Conservation (phyloP, 2,888 invertebrate species). For the Eupithecia subumbrata region DNA sequence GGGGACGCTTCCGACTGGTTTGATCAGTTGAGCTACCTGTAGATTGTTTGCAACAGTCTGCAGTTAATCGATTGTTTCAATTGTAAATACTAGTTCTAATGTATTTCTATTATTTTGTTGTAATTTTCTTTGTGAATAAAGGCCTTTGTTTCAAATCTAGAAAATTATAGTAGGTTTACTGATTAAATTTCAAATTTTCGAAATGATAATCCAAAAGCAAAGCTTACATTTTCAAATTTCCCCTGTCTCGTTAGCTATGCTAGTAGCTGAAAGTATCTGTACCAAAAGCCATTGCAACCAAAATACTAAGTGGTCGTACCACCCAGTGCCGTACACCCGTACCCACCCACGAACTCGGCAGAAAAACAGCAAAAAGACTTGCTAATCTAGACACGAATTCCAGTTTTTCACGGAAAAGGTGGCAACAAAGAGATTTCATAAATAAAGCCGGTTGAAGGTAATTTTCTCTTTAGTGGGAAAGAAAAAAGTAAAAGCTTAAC, state of each 20-base stretch:
- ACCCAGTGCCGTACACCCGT: conserved; percentile 5
- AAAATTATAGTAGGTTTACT: too few relatives aligned
- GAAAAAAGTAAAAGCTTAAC: not conserved
- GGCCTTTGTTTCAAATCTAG: too few relatives aligned
- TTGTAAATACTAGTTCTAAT: too few relatives aligned
- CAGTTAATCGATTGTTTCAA: too few relatives aligned
- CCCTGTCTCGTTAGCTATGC: not conserved
- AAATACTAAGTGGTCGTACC: conserved; percentile 24
- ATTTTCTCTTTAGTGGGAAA: not conserved
- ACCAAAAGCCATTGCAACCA: conserved; percentile 11
- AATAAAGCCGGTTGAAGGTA: not conserved
- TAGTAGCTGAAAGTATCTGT: not conserved
- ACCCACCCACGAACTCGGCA: conserved; percentile 1
- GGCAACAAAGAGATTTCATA: conserved; percentile 1
- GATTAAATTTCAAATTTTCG: too few relatives aligned
- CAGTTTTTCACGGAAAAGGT: not conserved
- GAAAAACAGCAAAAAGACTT: conserved; percentile 8
- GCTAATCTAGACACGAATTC: conserved; percentile 12
- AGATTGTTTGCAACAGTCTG: too few relatives aligned
- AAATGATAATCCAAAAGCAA: not conserved
- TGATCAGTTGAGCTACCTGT: too few relatives aligned
- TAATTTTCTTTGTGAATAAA: too few relatives aligned
- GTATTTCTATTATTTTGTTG: too few relatives aligned
- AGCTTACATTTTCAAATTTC: not conserved
- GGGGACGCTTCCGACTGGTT: too few relatives aligned